phyloP scores from a whole-genome alignment of 1,140 invertebrate species.

The Bombus waltoni region DNA sequence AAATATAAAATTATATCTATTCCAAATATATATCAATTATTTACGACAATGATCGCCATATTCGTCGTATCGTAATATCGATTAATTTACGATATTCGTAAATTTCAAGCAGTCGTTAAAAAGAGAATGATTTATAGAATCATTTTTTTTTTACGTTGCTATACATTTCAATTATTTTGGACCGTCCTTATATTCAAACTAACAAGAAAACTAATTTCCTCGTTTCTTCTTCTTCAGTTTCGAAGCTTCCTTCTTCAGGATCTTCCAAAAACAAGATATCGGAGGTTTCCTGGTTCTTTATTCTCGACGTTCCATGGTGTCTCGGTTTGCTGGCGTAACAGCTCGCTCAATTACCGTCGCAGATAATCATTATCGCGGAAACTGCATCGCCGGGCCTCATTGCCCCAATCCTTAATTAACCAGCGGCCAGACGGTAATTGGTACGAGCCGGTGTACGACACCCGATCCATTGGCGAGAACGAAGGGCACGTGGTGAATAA shows the following conservation, averaged over 20 bases:
- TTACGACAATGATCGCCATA: too few species aligned
- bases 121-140: too few species aligned
- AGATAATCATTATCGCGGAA: slow-evolving; percentile 78
- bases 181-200: too few species aligned
- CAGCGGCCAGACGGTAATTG: slow-evolving; percentile 74
- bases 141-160: too few species aligned
- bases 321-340: slow-evolving; percentile 39
- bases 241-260: not conserved
- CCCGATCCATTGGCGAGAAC: slow-evolving; percentile 60
- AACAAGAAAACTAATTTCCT: too few species aligned
- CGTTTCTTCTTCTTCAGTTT: too few species aligned
- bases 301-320: not conserved
- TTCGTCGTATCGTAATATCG: too few species aligned
- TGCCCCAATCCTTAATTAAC: slow-evolving; percentile 79
- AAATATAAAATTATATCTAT: not conserved
- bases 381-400: slow-evolving; percentile 76
- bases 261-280: not conserved
- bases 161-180: too few species aligned
- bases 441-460: slow-evolving; percentile 66
- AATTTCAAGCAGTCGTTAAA: too few species aligned
- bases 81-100: too few species aligned
- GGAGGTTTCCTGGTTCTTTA: not conserved
- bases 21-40: too few species aligned
- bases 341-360: slow-evolving; percentile 76
- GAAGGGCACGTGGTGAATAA: slow-evolving; percentile 49